Evolutionary conservation across 2,888 invertebrate genomes (phyloP).

Genomic region (Sarcophaga variegata): DNA sequence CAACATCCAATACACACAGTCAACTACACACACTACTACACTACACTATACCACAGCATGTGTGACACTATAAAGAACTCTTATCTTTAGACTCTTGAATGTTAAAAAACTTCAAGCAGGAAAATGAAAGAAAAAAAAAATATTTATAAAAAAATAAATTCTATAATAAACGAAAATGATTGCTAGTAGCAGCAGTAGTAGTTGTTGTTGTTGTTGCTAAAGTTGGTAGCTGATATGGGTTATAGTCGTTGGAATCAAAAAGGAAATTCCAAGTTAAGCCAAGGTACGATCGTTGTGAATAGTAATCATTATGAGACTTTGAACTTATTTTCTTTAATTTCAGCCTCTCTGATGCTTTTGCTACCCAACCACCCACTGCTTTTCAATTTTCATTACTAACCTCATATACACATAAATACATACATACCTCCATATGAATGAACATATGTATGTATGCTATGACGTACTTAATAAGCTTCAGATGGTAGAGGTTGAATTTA

Average conservation of each 20-base stretch:
- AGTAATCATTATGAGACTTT: conserved; percentile 69
- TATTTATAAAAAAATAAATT: conserved; percentile 6
- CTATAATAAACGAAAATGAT: conserved; percentile 22
- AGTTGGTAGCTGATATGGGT: neutral
- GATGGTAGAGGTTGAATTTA: conserved; percentile 34
- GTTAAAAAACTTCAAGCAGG: conserved; percentile 63
- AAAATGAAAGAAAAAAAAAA: conserved; percentile 27
- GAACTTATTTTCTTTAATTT: conserved; percentile 64
- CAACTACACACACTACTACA: conserved; percentile 20
- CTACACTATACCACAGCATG: conserved; percentile 23
- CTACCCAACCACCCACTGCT: neutral
- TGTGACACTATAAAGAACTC: conserved; percentile 57
- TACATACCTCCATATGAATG: conserved; percentile 17
- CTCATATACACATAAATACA: conserved; percentile 21
- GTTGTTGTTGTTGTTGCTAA: neutral
- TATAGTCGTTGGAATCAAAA: conserved; percentile 50
- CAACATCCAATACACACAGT: conserved; percentile 3
- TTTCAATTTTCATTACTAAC: conserved; percentile 43
- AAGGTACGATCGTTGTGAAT: conserved; percentile 60
- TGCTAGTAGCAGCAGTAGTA: neutral
- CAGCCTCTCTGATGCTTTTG: neutral
- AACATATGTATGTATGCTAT: neutral
- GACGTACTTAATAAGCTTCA: conserved; percentile 42
- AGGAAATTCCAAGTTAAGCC: conserved; percentile 66
- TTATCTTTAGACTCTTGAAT: conserved; percentile 62